Conservation (phyloP, 2,113 vertebrate species). For the Bucco capensis region DNA sequence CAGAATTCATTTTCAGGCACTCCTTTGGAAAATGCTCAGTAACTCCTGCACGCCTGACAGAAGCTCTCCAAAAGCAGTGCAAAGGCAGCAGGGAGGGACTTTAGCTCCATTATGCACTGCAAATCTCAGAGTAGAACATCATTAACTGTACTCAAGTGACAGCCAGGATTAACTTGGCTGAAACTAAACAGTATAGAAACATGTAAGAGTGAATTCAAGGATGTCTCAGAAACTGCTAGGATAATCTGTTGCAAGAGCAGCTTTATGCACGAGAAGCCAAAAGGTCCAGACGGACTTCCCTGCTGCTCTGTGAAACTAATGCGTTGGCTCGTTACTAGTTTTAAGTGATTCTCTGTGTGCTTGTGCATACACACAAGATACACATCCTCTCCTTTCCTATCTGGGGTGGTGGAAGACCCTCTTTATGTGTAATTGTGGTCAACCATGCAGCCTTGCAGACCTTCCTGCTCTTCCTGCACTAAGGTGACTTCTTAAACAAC, state of each 20-base stretch:
- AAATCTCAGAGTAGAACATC: slow-evolving; percentile 14
- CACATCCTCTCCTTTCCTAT: background rate
- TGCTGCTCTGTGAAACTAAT: background rate
- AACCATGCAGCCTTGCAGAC: background rate
- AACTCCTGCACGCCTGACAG: background rate
- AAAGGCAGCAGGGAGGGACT: background rate
- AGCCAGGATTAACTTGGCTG: slow-evolving; percentile 6
- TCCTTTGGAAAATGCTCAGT: background rate
- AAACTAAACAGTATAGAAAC: background rate
- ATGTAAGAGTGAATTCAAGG: background rate
- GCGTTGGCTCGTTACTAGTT: background rate
- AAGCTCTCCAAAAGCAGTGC: background rate
- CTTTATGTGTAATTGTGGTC: accelerated
- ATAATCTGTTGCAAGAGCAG: background rate
- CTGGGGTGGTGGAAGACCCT: background rate
- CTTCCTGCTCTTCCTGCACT: background rate
- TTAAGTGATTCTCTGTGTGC: background rate
- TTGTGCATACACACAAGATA: accelerated
- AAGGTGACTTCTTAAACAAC: background rate
- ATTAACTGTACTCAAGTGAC: background rate
- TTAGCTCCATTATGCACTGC: background rate
- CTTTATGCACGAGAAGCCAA: background rate
- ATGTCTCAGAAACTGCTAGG: background rate
- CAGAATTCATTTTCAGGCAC: slow-evolving; percentile 23
- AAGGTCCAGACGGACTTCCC: background rate